A percentile compares a stretch with the other conserved stretches of the same genome.
Conservation (phyloP, 1,140 invertebrate genomes). For the Polypedilum pembai region DNA sequence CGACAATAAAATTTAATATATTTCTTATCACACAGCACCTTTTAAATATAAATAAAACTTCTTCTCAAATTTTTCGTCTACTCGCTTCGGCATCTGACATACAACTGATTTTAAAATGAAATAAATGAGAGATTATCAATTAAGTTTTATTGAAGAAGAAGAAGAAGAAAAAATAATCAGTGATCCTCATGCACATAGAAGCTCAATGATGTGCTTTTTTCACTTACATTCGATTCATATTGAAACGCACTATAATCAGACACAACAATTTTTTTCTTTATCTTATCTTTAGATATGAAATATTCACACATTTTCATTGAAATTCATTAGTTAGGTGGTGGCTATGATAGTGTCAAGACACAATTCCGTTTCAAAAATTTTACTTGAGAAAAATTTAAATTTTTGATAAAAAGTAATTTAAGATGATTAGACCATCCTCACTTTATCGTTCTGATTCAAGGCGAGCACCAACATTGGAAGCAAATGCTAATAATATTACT, state of each 20-base stretch:
- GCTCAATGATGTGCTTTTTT: neutral
- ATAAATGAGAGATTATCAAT: neutral
- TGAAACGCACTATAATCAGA: neutral
- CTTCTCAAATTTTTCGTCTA: neutral
- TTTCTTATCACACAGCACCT: neutral
- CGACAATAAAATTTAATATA: too few species aligned
- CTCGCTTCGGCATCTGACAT: neutral
- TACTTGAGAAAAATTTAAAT: neutral
- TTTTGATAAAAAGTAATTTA: neutral
- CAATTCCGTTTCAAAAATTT: neutral
- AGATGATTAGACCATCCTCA: conserved; percentile 33
- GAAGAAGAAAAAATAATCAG: neutral
- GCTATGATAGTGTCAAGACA: conserved; percentile 4
- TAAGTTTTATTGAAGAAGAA: neutral
- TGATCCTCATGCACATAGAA: neutral
- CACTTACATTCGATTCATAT: neutral
- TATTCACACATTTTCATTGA: neutral
- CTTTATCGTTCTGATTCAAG: conserved; percentile 33
- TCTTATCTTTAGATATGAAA: neutral
- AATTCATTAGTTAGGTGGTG: neutral
- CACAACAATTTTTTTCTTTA: neutral
- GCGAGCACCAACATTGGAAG: conserved; percentile 31
- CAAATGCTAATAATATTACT: conserved; percentile 33
- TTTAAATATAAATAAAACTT: neutral
- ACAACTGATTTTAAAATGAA: neutral